Conservation (phyloP, 2,113 vertebrate species). For the Stigmatopora nigra region DNA sequence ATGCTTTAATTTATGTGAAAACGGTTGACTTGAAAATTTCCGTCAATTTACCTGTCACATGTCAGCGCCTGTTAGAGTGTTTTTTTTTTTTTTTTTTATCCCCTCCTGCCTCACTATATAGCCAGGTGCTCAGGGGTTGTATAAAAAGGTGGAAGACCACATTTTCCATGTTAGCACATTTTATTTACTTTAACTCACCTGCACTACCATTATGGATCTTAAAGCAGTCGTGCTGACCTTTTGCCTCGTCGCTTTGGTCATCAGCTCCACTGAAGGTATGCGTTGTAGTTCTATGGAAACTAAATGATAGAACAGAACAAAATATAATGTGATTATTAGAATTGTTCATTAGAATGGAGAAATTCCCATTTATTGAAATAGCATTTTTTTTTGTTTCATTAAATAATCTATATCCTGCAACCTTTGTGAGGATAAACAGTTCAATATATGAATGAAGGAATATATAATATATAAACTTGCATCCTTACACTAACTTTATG, state of each 20-base stretch:
- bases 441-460: background rate
- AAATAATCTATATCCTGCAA: background rate
- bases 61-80: background rate
- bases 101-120: background rate
- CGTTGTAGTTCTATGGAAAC: background rate
- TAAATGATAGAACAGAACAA: no score
- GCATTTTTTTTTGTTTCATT: background rate
- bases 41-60: background rate
- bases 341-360: background rate
- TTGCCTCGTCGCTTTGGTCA: constrained; percentile 35
- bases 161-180: background rate
- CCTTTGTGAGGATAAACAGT: background rate
- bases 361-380: background rate
- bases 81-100: no score
- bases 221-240: constrained; percentile 35
- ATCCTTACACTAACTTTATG: no score
- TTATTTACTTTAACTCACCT: background rate
- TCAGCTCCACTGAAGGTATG: constrained; percentile 62
- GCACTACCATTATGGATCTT: constrained; percentile 56
- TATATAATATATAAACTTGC: no score
- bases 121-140: background rate
- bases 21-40: background rate
- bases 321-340: no score
- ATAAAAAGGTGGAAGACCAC: constrained; percentile 10
- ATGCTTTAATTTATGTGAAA: background rate